Conservation (phyloP, 2,113 vertebrate species). For the Lamprotornis superbus region DNA sequence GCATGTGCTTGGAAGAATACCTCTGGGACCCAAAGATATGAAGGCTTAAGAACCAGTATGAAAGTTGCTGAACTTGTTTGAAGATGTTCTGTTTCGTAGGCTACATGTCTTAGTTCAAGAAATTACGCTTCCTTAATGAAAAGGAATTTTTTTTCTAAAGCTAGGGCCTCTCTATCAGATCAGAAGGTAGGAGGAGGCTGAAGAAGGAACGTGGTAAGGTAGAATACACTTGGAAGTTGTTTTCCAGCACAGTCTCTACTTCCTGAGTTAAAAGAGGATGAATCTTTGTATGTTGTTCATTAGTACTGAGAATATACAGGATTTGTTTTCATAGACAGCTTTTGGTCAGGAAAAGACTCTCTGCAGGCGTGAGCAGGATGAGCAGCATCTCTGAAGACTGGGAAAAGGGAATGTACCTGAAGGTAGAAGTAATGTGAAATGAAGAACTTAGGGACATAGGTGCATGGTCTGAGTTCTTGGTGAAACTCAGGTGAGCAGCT, state of each 20-base stretch:
- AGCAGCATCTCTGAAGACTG: neutral
- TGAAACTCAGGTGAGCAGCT: neutral
- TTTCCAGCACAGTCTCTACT: neutral
- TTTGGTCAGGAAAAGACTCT: neutral
- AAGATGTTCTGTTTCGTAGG: neutral
- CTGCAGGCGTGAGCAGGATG: neutral
- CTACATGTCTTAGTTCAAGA: neutral
- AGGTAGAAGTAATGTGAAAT: neutral
- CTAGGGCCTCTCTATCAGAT: neutral
- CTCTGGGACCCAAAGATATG: neutral
- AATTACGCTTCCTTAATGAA: neutral
- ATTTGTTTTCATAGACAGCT: neutral
- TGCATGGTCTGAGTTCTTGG: neutral
- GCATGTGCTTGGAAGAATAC: neutral
- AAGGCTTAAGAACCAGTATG: neutral
- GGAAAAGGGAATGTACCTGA: neutral
- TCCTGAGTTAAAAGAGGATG: neutral
- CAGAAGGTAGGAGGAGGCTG: neutral
- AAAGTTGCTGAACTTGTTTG: neutral
- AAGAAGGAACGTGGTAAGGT: neutral
- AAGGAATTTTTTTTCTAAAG: neutral
- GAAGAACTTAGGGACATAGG: neutral
- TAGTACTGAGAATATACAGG: neutral
- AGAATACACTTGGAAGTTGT: neutral
- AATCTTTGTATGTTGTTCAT: neutral